Conservation (phyloP, 2,113 vertebrate species). For the Myotis yumanensis region DNA sequence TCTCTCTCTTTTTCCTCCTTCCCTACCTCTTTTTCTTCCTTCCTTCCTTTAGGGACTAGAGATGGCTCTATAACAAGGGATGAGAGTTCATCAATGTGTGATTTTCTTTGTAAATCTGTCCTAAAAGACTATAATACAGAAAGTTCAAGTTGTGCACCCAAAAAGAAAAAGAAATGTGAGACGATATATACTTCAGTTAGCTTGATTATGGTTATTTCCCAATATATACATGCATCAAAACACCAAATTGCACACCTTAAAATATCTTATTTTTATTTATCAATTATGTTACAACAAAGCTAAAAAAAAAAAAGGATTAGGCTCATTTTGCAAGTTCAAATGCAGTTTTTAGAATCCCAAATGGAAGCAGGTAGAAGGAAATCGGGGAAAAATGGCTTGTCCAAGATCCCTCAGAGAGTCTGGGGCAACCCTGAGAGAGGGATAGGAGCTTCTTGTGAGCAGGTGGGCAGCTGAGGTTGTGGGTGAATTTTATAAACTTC, state of each 20-base stretch:
- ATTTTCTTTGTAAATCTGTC: neutral
- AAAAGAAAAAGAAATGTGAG: neutral
- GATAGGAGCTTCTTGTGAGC: neutral
- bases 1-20: neutral
- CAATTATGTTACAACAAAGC: neutral
- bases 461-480: neutral
- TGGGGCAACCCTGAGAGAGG: neutral
- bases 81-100: neutral
- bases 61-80: neutral
- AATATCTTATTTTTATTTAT: neutral
- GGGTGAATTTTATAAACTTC: neutral
- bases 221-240: neutral
- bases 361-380: neutral
- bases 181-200: neutral
- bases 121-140: neutral
- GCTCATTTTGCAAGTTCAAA: neutral
- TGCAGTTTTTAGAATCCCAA: neutral
- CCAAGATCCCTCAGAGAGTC: neutral
- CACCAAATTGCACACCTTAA: neutral
- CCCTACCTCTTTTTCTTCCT: accelerated
- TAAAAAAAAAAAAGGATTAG: neutral
- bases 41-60: neutral
- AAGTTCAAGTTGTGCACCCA: neutral
- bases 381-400: neutral
- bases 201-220: neutral